A percentile compares a stretch with the other conserved stretches of the same genome.
Conservation (phyloP, 53 echinoderm and acorn worm species). For the Crossaster papposus region DNA sequence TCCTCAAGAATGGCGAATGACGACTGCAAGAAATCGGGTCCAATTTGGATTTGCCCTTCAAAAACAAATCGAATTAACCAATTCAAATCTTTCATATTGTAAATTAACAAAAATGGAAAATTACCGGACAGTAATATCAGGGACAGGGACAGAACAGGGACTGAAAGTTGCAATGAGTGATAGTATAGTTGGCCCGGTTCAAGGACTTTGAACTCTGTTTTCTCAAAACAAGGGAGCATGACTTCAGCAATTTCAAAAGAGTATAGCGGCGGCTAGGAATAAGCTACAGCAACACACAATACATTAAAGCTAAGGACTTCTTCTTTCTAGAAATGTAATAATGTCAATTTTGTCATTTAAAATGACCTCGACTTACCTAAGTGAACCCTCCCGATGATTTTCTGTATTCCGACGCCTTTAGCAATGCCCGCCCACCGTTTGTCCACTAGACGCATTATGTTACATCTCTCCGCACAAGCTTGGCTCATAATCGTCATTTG, state of each 20-base stretch:
- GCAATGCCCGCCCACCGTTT: constrained; percentile 95
- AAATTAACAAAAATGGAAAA: not conserved
- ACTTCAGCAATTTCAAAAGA: too few relatives aligned
- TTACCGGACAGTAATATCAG: not conserved
- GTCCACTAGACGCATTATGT: constrained; percentile 95
- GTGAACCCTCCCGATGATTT: constrained; percentile 96
- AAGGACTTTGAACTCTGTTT: too few relatives aligned
- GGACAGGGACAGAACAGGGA: too few relatives aligned
- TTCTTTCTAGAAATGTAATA: too few relatives aligned
- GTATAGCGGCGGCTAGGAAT: too few relatives aligned
- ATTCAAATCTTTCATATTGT: too few relatives aligned
- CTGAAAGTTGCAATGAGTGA: too few relatives aligned
- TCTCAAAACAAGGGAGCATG: too few relatives aligned
- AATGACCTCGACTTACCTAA: constrained; percentile 92
- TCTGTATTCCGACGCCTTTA: constrained; percentile 95
- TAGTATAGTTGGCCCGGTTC: too few relatives aligned
- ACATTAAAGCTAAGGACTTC: too few relatives aligned
- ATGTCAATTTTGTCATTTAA: too few relatives aligned
- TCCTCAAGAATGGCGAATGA: constrained; percentile 95
- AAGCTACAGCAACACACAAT: too few relatives aligned
- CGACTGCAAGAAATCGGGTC: constrained; percentile 78
- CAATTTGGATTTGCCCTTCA: constrained; percentile 92
- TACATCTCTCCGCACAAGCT: constrained; percentile 93
- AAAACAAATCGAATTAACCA: not conserved
- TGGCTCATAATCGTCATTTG: constrained; percentile 99